Base-by-base conservation (phyloP, 2,797 vertebrate genomes). In the Amblyopsis hoosieri region DNA sequence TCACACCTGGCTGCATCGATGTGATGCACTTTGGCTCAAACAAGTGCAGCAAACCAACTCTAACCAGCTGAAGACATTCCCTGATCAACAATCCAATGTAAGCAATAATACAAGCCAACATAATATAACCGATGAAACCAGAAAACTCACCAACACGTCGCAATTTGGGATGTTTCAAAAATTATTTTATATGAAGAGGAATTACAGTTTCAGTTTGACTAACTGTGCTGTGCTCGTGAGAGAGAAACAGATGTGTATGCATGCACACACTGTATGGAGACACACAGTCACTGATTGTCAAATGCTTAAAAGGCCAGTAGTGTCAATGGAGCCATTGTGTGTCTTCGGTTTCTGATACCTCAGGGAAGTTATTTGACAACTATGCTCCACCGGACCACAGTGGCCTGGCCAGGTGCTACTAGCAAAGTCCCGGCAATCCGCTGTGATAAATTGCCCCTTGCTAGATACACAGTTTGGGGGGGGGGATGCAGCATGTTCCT, bases 341-440 rank as follows among this genome's bases (percentile, higher is more conserved):
- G 37, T 12, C 12, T 12, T 1, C 23, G 0, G 60, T 59, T 75
- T 78, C 66, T 85, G 76, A 85, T 80, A 62, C 67, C 53, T 66
- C 60, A 29, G 53, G 49, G 78, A 76, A 86, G 85, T 19, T 78
- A 88, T 89, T 84, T 90, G 23, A 87, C 90, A 83, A 82, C 69
- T 68, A 81, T 65, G 76, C 78, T 85, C 72, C 54, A 87, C 64
- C 66, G 61, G 78, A 71, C 76, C 63, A 64, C 76, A 67, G 3
- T 45, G 54, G 74, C 71, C 76, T 71, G 78, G 76, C 68, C 65
- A 52, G 1, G 33, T 47, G 59, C 23, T n/a, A 12, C 17, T 53
- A 64, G 6, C 48, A 53, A 15, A 54, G 54, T 42, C 29, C 29
- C 3, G 1, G 51, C 17, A 12, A 52, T 37, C 47, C n/a, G 15